Base-by-base conservation (phyloP, 2,113 vertebrate genomes). In the Coryphaenoides rupestris region DNA sequence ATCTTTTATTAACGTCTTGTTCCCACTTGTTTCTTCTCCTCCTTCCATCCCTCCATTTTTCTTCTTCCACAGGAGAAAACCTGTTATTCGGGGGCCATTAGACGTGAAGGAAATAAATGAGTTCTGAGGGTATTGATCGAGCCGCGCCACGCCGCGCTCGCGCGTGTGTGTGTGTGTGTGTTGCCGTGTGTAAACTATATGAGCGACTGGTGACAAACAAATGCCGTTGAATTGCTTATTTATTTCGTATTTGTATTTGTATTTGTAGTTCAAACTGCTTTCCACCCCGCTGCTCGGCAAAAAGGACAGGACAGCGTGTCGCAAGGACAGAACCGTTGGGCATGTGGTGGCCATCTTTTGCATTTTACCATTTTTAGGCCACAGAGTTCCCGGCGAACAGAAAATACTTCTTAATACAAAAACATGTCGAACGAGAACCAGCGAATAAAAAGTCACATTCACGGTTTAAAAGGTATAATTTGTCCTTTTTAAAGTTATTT, bases 141-240 rank as follows among this genome's bases (percentile, higher is more conserved):
- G 40, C 50, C 47, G 50, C 40, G n/a, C n/a, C n/a, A n/a, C n/a
- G n/a, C n/a, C n/a, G n/a, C n/a, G n/a, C n/a, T n/a, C n/a, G n/a
- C n/a, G n/a, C n/a, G n/a, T n/a, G n/a, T n/a, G n/a, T n/a, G n/a
- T n/a, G n/a, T n/a, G 45, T 69, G 58, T 74, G 33, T 70, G 7
- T 62, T 77, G n/a, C n/a, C n/a, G n/a, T n/a, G 66, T 24, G 24
- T 65, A 26, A 74, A 66, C 23, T 67, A 73, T 78, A 76, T 72
- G 62, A 74, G 26, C 53, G 63, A 69, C 58, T 65, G 3, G 55
- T 77, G 57, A 64, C 73, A 60, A 47, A 28, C 13, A 4, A n/a
- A n/a, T n/a, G n/a, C 58, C 49, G 57, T 55, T 63, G 59, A 54
- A 62, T 24, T 63, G 68, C 60, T 19, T 55, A 45, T 64, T 59